phyloP scores from a whole-genome alignment of 2,888 invertebrate species.

The Cinara cedri region DNA sequence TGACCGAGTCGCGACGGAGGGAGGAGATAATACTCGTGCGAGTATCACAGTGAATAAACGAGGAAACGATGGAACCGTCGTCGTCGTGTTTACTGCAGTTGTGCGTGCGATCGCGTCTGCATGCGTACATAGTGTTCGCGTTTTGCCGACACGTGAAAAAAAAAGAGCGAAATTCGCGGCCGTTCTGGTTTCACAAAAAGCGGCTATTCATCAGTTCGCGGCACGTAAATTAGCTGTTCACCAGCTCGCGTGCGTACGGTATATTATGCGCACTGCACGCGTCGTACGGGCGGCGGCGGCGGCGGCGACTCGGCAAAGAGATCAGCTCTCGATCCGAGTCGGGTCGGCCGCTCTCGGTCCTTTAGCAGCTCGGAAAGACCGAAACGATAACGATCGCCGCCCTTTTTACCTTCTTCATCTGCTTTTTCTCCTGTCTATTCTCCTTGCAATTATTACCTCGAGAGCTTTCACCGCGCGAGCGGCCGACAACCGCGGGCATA shows the following conservation, averaged over 20 bases:
- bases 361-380: constrained; percentile 18
- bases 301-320: constrained; percentile 45
- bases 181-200: constrained; percentile 52
- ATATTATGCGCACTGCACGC: neutral
- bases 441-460: constrained; percentile 27
- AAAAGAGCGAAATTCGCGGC: constrained; percentile 45
- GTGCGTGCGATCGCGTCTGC: neutral
- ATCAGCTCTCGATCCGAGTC: constrained; percentile 51
- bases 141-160: constrained; percentile 45
- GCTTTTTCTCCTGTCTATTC: no score
- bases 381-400: constrained; percentile 46
- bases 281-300: constrained; percentile 17
- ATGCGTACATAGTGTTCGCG: neutral
- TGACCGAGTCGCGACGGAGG: neutral
- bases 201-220: constrained; percentile 50
- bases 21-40: neutral
- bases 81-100: neutral
- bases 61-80: constrained; percentile 4
- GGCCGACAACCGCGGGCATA: neutral
- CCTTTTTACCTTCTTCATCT: constrained; percentile 39
- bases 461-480: constrained; percentile 39
- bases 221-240: constrained; percentile 46
- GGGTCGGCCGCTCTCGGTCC: no score
- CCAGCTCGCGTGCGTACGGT: neutral
- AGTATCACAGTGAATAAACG: no score